These are phyloP conservation scores for Gambelia wislizenii DNA, from an alignment of 2,797 vertebrate species.

Conservation along the genomic window DNA sequence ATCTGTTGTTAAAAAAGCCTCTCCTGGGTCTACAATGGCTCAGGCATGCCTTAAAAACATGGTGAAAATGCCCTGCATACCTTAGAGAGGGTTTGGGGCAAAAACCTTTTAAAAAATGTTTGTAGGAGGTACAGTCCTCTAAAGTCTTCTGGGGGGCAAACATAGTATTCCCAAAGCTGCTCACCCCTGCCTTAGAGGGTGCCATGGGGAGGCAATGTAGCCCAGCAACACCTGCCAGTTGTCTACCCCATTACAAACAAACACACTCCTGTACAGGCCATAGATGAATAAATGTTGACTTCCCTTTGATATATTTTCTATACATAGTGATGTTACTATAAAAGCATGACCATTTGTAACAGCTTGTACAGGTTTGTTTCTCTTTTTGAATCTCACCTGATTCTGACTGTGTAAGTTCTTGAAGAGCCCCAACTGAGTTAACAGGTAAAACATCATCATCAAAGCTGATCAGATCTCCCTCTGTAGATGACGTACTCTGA, in stretches of 20 bases:
- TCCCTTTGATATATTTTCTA: slow-evolving; percentile 8
- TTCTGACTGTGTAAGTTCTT: slow-evolving; percentile 71
- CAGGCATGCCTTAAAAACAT: too few relatives aligned
- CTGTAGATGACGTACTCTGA: slow-evolving; percentile 72
- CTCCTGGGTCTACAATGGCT: too few relatives aligned
- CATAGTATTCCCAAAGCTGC: too few relatives aligned
- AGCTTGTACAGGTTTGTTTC: not conserved
- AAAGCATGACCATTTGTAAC: not conserved
- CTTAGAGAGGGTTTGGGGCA: too few relatives aligned
- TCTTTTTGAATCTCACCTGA: slow-evolving; percentile 80
- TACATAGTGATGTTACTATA: not conserved
- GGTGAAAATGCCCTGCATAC: too few relatives aligned
- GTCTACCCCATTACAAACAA: slow-evolving; percentile 13
- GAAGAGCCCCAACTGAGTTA: slow-evolving; percentile 59
- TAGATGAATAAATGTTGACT: slow-evolving; percentile 20
- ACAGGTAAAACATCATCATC: slow-evolving; percentile 85
- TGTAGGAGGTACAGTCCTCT: too few relatives aligned
- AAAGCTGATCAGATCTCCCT: slow-evolving; percentile 86
- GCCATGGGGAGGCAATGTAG: too few relatives aligned
- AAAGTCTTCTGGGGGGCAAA: too few relatives aligned
- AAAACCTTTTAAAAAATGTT: too few relatives aligned
- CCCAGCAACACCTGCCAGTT: not conserved
- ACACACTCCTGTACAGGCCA: not conserved
- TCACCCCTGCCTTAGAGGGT: too few relatives aligned
- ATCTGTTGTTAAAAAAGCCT: too few relatives aligned